Evolutionary conservation across 2,888 invertebrate species (phyloP), one percentile per base, ranked within the genome.

Genomic region (Cataglyphis rosenhaueri): DNA sequence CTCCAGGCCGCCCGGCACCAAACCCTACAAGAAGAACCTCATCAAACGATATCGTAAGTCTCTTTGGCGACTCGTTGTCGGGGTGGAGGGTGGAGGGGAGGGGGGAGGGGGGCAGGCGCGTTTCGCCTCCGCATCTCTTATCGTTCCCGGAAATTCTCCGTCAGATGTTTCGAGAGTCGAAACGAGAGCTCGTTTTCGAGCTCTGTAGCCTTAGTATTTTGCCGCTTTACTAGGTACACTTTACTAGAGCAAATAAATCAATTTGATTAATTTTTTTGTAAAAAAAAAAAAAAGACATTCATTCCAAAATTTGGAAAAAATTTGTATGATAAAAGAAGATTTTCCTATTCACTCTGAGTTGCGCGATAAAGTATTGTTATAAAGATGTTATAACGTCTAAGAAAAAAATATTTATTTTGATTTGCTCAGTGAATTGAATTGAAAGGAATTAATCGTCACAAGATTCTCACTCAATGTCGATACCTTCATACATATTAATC

Each of bases 21-120:
- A 95, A 92, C 95, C 98, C 70, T 98, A 98, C 96, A 98, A 98
- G 96, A 98, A 98, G 95, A 98, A 97, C 93, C 96, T 98, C 92
- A 98, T 98, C 96, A 97, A 97, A 95, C 96, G 98, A 96, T 98
- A 98, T 96, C 97, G 98, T 98, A 97, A 98, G 98, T 97, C 41
- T 97, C 41, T 25, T 35, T 35, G 32, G 25, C 3, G 41, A 44
- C 12, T 44, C 41, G 41, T 15, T 12, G 6, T 35, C 32, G 6
- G 4, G 25, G 25, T 1, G 25, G 0, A 0, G 25, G 25, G 1
- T 1, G 25, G 25, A 0, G 25, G 1, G 25, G 25, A 1, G 25
- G 1, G 25, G 25, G 25, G 1, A 1, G 1, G 25, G 6, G 32
- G 32, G 6, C 6, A 35, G 6, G 32, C 32, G 32, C 32, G 6